Base-by-base conservation (phyloP, 2,888 invertebrate species). In the Stenchaetothrips biformis region DNA sequence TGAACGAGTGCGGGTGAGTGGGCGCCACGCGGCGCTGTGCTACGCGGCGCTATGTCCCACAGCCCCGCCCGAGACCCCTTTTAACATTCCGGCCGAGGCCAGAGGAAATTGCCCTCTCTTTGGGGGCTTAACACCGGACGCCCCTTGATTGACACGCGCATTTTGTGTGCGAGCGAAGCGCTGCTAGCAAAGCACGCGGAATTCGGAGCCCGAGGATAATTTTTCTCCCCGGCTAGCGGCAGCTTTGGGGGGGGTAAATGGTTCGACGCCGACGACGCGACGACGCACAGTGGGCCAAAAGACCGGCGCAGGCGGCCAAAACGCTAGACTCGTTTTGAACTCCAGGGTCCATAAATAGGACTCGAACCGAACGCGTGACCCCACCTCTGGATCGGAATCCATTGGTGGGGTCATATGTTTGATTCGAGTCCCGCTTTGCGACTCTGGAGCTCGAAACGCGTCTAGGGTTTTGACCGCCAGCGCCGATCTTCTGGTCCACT, bases 81-180 rank as follows among this genome's bases (percentile, higher is more conserved):
- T 74, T 74, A 74, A 21, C 67, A 74, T 74, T 74, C 67, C 67
- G 67, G 25, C 21, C 67, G 67, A 9, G 67, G 2, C 37, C 53
- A 4, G 53, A 53, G 53, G 53, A 53, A 53, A 53, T 53, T 53
- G 53, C 53, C 53, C 53, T 13, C 53, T 13, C 13, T 13, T 18
- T 53, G 53, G 13, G 16, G 67, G 67, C 67, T 74, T 74, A 74
- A 74, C 67, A 25, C 67, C 25, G 67, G 67, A 74, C 67, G 67
- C 67, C 67, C 25, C 67, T 74, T 74, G 67, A 74, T 74, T 74
- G 67, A 74, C 67, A 74, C 67, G 25, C 67, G 67, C 25, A 74
- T 25, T 74, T 74, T 74, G 67, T n/a, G 67, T 74, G 67, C 67
- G 67, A 74, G 67, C 37, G 2, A 4, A 37, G 37, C 37, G 37